Percentiles rank a stretch among this genome's conserved stretches.
Evolutionary conservation across 2,888 invertebrate species (phyloP).

Genomic region (Cephus runcator): DNA sequence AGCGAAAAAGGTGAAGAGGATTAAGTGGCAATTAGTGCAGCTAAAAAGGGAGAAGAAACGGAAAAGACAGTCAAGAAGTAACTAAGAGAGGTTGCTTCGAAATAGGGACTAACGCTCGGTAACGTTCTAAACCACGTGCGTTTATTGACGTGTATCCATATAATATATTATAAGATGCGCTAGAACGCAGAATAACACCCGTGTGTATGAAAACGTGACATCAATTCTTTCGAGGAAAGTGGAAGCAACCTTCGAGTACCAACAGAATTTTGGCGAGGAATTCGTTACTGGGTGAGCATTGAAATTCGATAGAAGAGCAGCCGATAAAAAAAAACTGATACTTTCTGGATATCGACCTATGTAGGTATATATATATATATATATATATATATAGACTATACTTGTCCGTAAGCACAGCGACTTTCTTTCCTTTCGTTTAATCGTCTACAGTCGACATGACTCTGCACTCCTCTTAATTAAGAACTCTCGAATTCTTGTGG

Average conservation of each 20-base stretch:
- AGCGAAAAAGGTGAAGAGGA: not conserved
- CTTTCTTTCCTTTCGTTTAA: not conserved
- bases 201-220: not conserved
- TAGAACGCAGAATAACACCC: not conserved
- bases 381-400: not conserved
- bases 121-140: not conserved
- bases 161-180: not conserved
- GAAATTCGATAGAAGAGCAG: not conserved
- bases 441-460: conserved; percentile 29
- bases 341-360: not conserved
- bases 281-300: not conserved
- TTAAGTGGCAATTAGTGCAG: not conserved
- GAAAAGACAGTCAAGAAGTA: too few species aligned
- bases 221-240: not conserved
- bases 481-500: conserved; percentile 31
- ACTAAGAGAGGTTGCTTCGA: too few species aligned
- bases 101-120: too few species aligned
- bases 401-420: not conserved
- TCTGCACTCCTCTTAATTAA: conserved; percentile 51
- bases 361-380: not conserved
- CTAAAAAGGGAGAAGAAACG: not conserved
- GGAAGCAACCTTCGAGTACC: not conserved
- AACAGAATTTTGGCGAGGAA: not conserved
- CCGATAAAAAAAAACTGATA: not conserved
- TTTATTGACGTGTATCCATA: not conserved